These are phyloP conservation scores for Tinea trinotella DNA, from an alignment of 2,888 invertebrate genomes.

Conservation along the genomic window DNA sequence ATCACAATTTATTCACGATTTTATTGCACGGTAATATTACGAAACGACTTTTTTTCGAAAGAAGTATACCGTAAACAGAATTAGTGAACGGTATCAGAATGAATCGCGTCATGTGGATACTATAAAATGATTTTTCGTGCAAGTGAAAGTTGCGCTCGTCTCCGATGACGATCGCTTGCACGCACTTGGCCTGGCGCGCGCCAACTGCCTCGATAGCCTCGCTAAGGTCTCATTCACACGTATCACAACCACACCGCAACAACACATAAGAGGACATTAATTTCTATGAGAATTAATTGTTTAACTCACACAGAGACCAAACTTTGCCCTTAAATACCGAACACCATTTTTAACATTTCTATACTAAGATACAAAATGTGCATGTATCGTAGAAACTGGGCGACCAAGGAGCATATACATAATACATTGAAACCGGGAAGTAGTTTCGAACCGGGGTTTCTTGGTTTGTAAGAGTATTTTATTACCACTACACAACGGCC, in stretches of 20 bases:
- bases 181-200: background rate
- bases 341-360: no score
- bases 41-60: conserved; percentile 9
- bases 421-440: no score
- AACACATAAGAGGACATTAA: no score
- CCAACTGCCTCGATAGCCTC: conserved; percentile 3
- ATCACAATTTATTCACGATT: background rate
- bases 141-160: conserved; percentile 48
- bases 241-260: background rate
- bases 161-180: conserved; percentile 25
- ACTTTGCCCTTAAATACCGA: no score
- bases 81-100: conserved; percentile 43
- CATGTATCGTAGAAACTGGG: no score
- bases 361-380: no score
- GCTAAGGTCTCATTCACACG: conserved; percentile 15
- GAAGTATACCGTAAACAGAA: conserved; percentile 23
- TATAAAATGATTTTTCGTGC: conserved; percentile 33
- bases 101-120: conserved; percentile 26
- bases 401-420: no score
- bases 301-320: no score
- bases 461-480: no score
- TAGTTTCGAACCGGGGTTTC: no score
- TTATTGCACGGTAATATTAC: conserved; percentile 3
- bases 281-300: no score
- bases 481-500: no score